Evolutionary conservation across 2,888 invertebrate species (phyloP).

Genomic region (Hofmannophila pseudospretella): DNA sequence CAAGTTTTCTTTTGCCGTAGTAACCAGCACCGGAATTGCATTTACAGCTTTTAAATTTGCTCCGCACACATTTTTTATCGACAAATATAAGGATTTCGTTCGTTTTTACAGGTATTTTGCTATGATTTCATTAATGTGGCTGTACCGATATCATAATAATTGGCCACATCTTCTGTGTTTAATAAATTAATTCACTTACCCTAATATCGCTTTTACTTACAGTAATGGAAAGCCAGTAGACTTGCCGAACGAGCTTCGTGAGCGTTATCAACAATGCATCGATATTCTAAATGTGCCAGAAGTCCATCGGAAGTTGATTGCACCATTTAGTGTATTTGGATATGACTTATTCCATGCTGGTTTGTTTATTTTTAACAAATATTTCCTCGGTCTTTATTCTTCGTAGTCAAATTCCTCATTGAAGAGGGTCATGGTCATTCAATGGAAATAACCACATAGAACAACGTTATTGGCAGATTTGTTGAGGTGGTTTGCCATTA

Average conservation of each 20-base stretch:
- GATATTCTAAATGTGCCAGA: slow-evolving; percentile 77
- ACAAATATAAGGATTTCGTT: slow-evolving; percentile 79
- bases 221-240: slow-evolving; percentile 80
- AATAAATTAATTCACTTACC: no score
- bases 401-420: no score
- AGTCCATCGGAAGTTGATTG: slow-evolving; percentile 64
- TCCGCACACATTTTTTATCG: slow-evolving; percentile 80
- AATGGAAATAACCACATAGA: no score
- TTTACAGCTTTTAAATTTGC: slow-evolving; percentile 73
- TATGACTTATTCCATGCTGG: slow-evolving; percentile 86
- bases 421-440: no score
- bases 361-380: slow-evolving; percentile 28
- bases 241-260: slow-evolving; percentile 65
- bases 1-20: slow-evolving; percentile 62
- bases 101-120: slow-evolving; percentile 84
- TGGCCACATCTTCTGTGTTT: no score
- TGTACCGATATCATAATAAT: no score
- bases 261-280: slow-evolving; percentile 76
- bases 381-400: no score
- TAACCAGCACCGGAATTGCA: slow-evolving; percentile 61
- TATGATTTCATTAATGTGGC: no score
- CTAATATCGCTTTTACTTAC: slow-evolving; percentile 23
- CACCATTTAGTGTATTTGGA: slow-evolving; percentile 84
- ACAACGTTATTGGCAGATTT: no score
- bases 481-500: no score